Evolutionary conservation across 2,888 invertebrate genomes (phyloP).

Genomic region (Lymantria dispar): DNA sequence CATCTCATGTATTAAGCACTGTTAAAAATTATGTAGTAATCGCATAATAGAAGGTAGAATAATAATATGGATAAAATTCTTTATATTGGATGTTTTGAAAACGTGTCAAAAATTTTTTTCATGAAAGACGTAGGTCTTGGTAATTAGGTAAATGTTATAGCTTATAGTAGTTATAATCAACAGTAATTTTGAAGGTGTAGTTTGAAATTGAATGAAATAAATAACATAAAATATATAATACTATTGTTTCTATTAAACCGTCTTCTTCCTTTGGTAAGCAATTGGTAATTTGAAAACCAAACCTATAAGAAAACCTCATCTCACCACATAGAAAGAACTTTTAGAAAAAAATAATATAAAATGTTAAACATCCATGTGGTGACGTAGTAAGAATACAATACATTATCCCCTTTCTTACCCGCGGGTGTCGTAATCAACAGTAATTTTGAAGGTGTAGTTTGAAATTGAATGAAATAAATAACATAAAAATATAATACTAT

Average conservation of each 20-base stretch:
- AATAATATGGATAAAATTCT: conserved; percentile 46
- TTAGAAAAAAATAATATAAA: too few species aligned
- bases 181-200: conserved; percentile 80
- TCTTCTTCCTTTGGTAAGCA: too few species aligned
- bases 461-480: conserved; percentile 79
- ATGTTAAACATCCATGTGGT: too few species aligned
- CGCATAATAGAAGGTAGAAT: conserved; percentile 64
- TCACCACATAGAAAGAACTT: too few species aligned
- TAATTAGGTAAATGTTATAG: conserved; percentile 75
- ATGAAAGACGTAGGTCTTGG: conserved; percentile 59
- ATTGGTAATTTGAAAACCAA: too few species aligned
- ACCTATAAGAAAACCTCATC: too few species aligned
- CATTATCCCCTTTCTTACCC: too few species aligned
- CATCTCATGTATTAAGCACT: conserved; percentile 37
- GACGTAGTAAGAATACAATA: too few species aligned
- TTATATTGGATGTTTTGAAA: conserved; percentile 64
- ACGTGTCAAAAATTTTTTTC: conserved; percentile 74
- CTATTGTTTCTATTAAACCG: conserved; percentile 14
- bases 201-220: conserved; percentile 81
- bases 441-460: conserved; percentile 81
- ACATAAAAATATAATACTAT: conserved; percentile 42
- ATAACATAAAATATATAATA: conserved; percentile 54
- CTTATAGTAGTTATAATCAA: conserved; percentile 80
- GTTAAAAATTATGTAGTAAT: conserved; percentile 55
- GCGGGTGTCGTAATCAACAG: too few species aligned